A percentile compares a stretch with the other conserved stretches of the same genome.
These are phyloP conservation scores for Hydropotes inermis DNA, from an alignment of 2,113 vertebrate species.

Conservation along the genomic window DNA sequence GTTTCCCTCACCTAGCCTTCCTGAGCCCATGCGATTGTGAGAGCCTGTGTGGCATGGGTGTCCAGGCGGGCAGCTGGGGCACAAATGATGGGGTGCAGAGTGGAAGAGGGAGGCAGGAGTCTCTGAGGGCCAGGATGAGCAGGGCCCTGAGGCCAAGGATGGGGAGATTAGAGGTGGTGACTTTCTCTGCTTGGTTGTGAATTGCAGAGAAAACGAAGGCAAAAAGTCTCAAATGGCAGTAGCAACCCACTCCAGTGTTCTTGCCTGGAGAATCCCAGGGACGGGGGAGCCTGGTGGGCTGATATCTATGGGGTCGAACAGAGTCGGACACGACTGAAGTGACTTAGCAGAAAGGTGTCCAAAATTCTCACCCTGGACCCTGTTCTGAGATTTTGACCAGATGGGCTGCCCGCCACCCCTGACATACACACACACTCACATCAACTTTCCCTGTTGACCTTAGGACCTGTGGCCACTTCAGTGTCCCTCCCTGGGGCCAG, in stretches of 20 bases:
- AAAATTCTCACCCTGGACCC: neutral
- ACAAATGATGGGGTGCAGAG: neutral
- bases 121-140: neutral
- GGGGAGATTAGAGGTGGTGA: neutral
- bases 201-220: neutral
- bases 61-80: neutral
- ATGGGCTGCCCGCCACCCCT: neutral
- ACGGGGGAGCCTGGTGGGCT: too few relatives aligned
- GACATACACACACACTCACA: neutral
- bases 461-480: neutral
- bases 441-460: neutral
- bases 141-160: neutral
- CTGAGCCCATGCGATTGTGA: neutral
- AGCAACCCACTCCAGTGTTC: too few relatives aligned
- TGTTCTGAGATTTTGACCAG: neutral
- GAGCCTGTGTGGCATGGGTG: neutral
- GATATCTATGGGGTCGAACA: too few relatives aligned
- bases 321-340: too few relatives aligned
- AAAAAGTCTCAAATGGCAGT: neutral
- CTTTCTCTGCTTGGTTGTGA: neutral
- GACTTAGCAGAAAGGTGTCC: neutral
- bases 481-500: neutral
- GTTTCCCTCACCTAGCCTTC: conserved; percentile 4
- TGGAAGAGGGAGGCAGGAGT: neutral
- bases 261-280: too few relatives aligned